Base-by-base conservation (phyloP, 1,140 invertebrate species). In the Drosophila cardini region DNA sequence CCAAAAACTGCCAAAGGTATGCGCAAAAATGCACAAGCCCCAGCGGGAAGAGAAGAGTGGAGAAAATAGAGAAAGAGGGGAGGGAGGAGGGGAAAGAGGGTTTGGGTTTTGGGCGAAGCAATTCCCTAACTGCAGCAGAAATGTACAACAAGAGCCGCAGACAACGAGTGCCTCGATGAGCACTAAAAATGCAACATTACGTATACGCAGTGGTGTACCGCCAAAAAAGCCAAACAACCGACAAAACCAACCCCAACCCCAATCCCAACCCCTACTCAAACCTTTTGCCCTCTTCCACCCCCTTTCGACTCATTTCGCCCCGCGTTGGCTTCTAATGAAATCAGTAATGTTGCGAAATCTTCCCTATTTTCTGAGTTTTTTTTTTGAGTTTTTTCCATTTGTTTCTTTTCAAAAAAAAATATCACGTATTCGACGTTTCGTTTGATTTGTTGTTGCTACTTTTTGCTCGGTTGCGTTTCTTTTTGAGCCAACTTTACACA, bases 61-160 rank as follows among this genome's bases (percentile, higher is more conserved):
- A 26, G 21, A 26, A 82, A 64, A 60, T 63, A 53, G 61, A 57
- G 55, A 18, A 48, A 16, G 56, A 42, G 48, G 10, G 15, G 1
- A 36, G 8, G 32, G 11, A 21, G 13, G 32, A 21, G 7, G 16
- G 30, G 42, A 26, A n/a, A 2, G 4, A 16, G 21, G 6, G 63
- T 46, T 53, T 45, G 65, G 58, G 80, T 46, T 73, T 26, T 81
- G 74, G 74, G 57, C 72, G 78, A 90, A 74, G 80, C 87, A 90
- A 90, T 90, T 90, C 87, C 87, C 87, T 90, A 90, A 90, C 87
- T 90, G 87, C 87, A 90, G 82, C 87, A 90, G 90, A 90, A 87
- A 90, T 90, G 89, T 90, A 90, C 87, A 90, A 83, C 79, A 90
- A 75, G 76, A 80, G 76, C 79, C 72, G 72, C 82, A 81, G 78